A percentile compares a stretch with the other conserved stretches of the same genome.
Conservation (phyloP, 2,113 vertebrate genomes). For the Cottus gobio region DNA sequence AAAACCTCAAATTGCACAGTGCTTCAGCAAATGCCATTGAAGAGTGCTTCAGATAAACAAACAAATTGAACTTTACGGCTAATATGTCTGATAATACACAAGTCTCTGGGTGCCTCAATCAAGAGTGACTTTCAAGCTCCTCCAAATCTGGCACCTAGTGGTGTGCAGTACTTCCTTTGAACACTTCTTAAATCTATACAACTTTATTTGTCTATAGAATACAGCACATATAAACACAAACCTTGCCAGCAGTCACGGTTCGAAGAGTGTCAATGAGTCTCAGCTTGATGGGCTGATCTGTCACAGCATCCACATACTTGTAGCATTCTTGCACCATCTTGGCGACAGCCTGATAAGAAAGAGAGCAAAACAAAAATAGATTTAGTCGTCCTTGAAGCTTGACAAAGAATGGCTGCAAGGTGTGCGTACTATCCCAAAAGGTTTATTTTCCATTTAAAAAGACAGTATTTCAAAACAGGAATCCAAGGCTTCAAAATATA, state of each 20-base stretch:
- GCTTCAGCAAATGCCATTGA: neutral
- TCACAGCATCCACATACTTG: slow-evolving; percentile 92
- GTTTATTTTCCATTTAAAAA: neutral
- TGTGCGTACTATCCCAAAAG: neutral
- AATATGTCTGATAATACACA: neutral
- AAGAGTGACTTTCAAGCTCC: neutral
- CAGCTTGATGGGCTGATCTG: slow-evolving; percentile 93
- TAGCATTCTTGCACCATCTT: slow-evolving; percentile 99
- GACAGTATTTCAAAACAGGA: neutral
- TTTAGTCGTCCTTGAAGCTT: neutral
- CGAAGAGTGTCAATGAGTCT: slow-evolving; percentile 95
- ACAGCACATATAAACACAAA: slow-evolving; percentile 48
- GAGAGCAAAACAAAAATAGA: slow-evolving; percentile 15
- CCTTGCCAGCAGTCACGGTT: slow-evolving; percentile 98
- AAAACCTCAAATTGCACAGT: neutral
- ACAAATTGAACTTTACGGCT: neutral
- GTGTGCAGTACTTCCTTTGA: neutral
- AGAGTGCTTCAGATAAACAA: neutral
- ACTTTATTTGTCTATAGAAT: neutral
- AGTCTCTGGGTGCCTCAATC: neutral
- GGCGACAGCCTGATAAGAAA: slow-evolving; percentile 90
- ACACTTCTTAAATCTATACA: neutral
- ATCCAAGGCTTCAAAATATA: neutral
- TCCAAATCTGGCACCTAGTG: neutral
- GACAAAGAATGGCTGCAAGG: neutral